A percentile compares a stretch with the other conserved stretches of the same genome.
These are phyloP conservation scores for Monoplex corrugatus DNA, from an alignment of 2,888 invertebrate species.

Conservation along the genomic window DNA sequence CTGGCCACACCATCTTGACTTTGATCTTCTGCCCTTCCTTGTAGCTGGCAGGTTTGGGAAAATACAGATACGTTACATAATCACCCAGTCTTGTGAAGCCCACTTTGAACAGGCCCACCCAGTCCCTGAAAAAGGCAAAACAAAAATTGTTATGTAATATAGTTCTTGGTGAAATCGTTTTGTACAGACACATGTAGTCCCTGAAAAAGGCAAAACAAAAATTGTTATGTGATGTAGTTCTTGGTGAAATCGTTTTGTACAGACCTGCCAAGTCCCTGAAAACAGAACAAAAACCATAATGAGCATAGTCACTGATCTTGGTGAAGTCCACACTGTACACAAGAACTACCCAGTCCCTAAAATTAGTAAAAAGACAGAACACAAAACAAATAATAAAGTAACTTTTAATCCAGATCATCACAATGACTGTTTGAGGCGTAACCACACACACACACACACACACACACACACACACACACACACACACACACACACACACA, in stretches of 20 bases:
- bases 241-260: not conserved
- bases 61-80: not conserved
- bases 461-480: too few relatives aligned
- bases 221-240: too few relatives aligned
- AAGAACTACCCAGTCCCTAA: too few relatives aligned
- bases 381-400: too few relatives aligned
- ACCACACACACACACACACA: too few relatives aligned
- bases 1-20: not conserved
- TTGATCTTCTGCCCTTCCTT: not conserved
- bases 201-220: not conserved
- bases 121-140: not conserved
- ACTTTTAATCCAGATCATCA: too few relatives aligned
- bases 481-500: too few relatives aligned
- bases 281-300: not conserved
- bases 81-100: not conserved
- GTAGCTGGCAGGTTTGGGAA: not conserved
- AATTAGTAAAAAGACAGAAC: too few relatives aligned
- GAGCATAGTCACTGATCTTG: too few relatives aligned
- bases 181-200: not conserved
- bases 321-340: too few relatives aligned
- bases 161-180: not conserved
- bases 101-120: not conserved
- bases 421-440: too few relatives aligned
- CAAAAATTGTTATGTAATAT: not conserved
- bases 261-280: not conserved